These are phyloP conservation scores for Gymnoscopelus microlampas DNA, from an alignment of 2,797 vertebrate species.

Conservation along the genomic window DNA sequence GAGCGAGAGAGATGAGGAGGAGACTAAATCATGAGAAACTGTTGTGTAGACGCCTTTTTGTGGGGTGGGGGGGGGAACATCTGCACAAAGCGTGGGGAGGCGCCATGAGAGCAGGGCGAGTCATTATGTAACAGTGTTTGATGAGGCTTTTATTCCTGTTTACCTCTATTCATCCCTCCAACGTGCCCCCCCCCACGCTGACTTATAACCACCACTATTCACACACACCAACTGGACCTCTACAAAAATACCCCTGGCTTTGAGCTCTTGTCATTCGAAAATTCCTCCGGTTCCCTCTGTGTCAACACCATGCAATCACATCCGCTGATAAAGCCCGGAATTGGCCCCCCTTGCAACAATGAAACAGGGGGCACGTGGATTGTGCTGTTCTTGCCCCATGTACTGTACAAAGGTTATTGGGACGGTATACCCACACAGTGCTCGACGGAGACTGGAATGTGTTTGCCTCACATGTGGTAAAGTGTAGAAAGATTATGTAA, in stretches of 20 bases:
- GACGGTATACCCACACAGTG: conserved; percentile 62
- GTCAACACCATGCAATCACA: conserved; percentile 42
- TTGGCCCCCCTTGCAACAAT: conserved; percentile 26
- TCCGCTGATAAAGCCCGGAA: conserved; percentile 39
- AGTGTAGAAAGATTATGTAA: conserved; percentile 83
- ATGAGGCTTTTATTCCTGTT: conserved; percentile 46
- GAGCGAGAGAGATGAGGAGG: background rate
- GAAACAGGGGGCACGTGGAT: conserved; percentile 59
- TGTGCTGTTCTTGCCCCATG: conserved; percentile 42
- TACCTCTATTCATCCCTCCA: conserved; percentile 27
- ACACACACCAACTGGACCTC: conserved; percentile 29
- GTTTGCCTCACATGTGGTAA: conserved; percentile 78
- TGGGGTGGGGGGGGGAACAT: conserved; percentile 17
- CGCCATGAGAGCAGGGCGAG: conserved; percentile 26
- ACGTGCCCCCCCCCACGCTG: background rate
- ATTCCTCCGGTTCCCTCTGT: conserved; percentile 23
- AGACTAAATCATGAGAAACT: conserved; percentile 16
- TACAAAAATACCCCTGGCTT: conserved; percentile 21
- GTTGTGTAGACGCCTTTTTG: conserved; percentile 11
- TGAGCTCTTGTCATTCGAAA: conserved; percentile 19
- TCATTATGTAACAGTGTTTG: conserved; percentile 66
- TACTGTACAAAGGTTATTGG: conserved; percentile 72
- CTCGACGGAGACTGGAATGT: conserved; percentile 69
- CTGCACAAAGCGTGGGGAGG: conserved; percentile 40
- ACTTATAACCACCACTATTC: conserved; percentile 19